Percentiles rank a stretch among this genome's conserved stretches.
phyloP scores from a whole-genome alignment of 2,797 vertebrate species.

The Helicolenus hilgendorfi region DNA sequence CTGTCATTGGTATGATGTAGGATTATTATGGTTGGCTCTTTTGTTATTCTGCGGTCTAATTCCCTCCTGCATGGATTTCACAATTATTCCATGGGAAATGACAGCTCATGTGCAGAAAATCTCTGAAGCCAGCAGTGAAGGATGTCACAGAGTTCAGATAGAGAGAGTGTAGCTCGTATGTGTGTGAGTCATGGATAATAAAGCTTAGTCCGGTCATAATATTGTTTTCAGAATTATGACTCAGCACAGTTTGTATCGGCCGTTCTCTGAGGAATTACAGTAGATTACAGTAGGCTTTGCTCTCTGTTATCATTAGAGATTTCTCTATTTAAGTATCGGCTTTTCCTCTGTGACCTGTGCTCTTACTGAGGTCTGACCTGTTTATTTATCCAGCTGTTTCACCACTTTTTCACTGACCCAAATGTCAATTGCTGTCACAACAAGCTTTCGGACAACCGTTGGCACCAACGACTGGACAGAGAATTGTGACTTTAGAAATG shows the following conservation, averaged over 20 bases:
- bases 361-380: not conserved
- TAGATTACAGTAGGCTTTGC: conserved; percentile 40
- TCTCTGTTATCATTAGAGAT: conserved; percentile 12
- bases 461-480: not conserved
- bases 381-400: conserved; percentile 19
- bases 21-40: conserved; percentile 8
- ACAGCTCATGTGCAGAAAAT: not conserved
- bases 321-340: conserved; percentile 9
- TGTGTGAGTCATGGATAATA: conserved; percentile 24
- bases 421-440: not conserved
- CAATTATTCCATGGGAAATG: conserved; percentile 13
- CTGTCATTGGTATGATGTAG: not conserved
- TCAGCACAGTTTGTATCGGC: conserved; percentile 2
- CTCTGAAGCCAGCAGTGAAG: not conserved
- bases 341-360: conserved; percentile 36
- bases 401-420: not conserved
- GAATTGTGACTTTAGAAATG: not conserved
- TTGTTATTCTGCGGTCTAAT: conserved; percentile 13
- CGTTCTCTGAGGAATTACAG: conserved; percentile 9
- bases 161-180: not conserved
- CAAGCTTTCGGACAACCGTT: not conserved
- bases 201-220: conserved; percentile 19
- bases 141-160: conserved; percentile 16
- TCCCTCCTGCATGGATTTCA: conserved; percentile 25
- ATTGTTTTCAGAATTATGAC: conserved; percentile 43